Percentiles rank a stretch among this genome's conserved stretches.
phyloP scores from a whole-genome alignment of 2,113 vertebrate species.

The Oreotrochilus melanogaster region DNA sequence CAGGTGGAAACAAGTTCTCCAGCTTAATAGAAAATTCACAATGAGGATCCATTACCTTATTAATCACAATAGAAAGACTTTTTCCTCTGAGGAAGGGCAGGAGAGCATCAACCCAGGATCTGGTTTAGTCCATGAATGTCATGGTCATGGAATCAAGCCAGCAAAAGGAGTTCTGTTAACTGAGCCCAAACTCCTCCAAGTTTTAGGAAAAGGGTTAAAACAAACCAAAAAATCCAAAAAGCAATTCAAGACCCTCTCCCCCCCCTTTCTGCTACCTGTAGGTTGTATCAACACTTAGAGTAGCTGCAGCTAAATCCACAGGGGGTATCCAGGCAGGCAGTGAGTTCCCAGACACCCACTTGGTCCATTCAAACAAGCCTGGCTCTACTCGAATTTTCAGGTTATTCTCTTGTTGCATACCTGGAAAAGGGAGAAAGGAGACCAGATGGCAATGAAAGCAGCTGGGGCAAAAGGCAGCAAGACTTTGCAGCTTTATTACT shows the following conservation, averaged over 20 bases:
- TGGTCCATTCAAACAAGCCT: constrained; percentile 97
- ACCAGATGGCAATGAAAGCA: fast-evolving
- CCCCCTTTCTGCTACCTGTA: constrained; percentile 84
- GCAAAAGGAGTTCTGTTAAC: neutral
- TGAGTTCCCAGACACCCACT: constrained; percentile 93
- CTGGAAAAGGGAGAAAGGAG: constrained; percentile 68
- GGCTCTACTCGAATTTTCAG: constrained; percentile 94
- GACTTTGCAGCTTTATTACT: neutral
- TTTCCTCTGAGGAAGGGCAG: neutral
- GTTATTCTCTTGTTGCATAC: constrained; percentile 92
- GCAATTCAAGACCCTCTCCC: neutral
- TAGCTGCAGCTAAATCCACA: constrained; percentile 88
- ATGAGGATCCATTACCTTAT: neutral
- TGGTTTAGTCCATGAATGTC: neutral
- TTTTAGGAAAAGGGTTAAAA: neutral
- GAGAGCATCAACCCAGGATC: neutral
- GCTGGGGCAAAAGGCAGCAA: neutral
- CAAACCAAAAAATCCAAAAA: neutral
- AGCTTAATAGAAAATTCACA: neutral
- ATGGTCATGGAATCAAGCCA: neutral
- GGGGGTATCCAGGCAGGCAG: constrained; percentile 92
- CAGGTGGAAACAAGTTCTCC: neutral
- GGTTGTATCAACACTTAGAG: constrained; percentile 94
- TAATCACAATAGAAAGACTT: neutral
- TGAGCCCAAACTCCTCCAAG: neutral